Percentiles rank a stretch among this genome's conserved stretches.
phyloP scores from a whole-genome alignment of 2,888 invertebrate species.

The Arge pagana region DNA sequence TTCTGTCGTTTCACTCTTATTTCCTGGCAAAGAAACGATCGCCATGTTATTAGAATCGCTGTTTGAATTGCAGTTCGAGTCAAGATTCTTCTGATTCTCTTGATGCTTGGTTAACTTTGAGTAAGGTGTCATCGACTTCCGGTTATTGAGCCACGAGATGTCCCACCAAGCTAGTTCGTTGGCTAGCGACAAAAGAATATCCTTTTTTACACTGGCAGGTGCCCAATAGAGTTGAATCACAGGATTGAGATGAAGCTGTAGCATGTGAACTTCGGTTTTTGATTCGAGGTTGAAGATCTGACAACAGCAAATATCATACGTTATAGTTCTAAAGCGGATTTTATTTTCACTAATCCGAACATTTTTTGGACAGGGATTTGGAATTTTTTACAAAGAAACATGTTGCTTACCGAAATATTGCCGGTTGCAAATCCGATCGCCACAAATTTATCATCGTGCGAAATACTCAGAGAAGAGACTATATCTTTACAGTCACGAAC shows the following conservation, averaged over 20 bases:
- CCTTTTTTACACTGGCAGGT: conserved; percentile 36
- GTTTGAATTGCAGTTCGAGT: too few species aligned
- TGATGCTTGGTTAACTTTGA: conserved; percentile 38
- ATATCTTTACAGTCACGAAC: too few species aligned
- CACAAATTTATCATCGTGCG: conserved; percentile 64
- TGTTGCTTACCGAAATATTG: conserved; percentile 63
- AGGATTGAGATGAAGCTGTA: conserved; percentile 43
- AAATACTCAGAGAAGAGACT: too few species aligned
- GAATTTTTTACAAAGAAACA: too few species aligned
- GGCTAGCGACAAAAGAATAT: conserved; percentile 48
- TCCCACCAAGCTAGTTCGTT: conserved; percentile 54
- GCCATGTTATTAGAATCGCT: too few species aligned
- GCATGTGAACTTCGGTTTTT: conserved; percentile 31
- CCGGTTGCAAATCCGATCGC: conserved; percentile 70
- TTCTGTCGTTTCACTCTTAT: neutral
- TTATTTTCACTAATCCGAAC: too few species aligned
- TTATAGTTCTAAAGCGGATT: neutral
- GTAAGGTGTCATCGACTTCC: too few species aligned
- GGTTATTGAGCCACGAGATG: too few species aligned
- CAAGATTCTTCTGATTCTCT: conserved; percentile 41
- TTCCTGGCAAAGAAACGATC: too few species aligned
- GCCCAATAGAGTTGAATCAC: conserved; percentile 50
- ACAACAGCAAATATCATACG: neutral
- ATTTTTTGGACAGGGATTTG: too few species aligned
- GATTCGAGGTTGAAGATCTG: conserved; percentile 44